Base-by-base conservation (phyloP, 2,888 invertebrate genomes). In the Neoscelio sp. region DNA sequence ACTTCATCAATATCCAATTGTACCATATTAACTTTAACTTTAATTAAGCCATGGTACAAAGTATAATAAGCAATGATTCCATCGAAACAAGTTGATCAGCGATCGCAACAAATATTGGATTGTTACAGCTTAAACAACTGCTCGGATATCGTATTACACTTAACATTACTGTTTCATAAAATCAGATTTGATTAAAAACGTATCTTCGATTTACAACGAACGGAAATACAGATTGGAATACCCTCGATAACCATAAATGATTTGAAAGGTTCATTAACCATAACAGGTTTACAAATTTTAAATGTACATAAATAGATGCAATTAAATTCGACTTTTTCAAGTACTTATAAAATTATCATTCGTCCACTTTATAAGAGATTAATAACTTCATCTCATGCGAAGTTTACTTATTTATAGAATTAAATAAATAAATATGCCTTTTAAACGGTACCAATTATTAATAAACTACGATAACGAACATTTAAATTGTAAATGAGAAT, bases 231-330 rank as follows among this genome's bases (percentile, higher is more conserved):
- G 30, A 58, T 40, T 64, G 17, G 17, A 50, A 64, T 50, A 48
- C 38, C 28, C 28, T 17, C 28, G 44, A 62, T 48, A 65, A 52
- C 42, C 42, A n/a, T n/a, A n/a, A 40, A 42, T 30, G 52, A 42
- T 64, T 48, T 6, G 40, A 64, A 46, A 40, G 5, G 28, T 17
- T 68, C 58, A 46, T 68, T 68, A 33, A 48, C 28, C 44, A 68
- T 48, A 68, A 68, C 68, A 58, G 58, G 68, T 68, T 58, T 48
- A 58, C 48, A 20, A 26, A 68, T 58, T 48, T 38, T 33, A 1
- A 17, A 58, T 68, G 56, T 46, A 40, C 58, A 68, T 68, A 68
- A 68, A 68, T 68, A 68, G 33, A 56, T 48, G 68, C 68, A 68
- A 44, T 68, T 58, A 38, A 58, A 68, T 17, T 40, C 28, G 40